Evolutionary conservation across 2,797 vertebrate species (phyloP).

Genomic region (Saxicola maurus): DNA sequence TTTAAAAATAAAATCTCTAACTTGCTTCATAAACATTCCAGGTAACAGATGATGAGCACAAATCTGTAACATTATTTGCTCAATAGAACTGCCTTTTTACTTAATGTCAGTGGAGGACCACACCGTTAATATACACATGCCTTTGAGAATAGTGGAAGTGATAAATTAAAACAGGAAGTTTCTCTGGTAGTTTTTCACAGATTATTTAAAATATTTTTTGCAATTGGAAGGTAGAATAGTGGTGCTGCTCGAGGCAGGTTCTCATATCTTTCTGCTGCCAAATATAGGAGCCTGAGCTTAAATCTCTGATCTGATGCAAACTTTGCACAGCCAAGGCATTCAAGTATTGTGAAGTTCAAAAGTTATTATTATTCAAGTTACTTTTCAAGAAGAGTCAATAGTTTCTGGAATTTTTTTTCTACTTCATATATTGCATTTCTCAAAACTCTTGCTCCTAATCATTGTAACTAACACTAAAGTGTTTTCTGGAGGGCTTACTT

Average conservation of each 20-base stretch:
- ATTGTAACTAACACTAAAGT: not conserved
- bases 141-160: not conserved
- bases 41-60: not conserved
- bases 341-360: not conserved
- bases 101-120: not conserved
- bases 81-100: not conserved
- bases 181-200: not conserved
- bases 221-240: not conserved
- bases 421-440: not conserved
- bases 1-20: not conserved
- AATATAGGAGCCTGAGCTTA: not conserved
- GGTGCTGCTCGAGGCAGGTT: not conserved
- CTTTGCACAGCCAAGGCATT: not conserved
- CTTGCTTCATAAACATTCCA: not conserved
- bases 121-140: fast-evolving
- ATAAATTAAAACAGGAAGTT: not conserved
- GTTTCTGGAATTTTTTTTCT: not conserved
- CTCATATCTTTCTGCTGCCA: not conserved
- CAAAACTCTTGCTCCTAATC: not conserved
- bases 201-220: not conserved
- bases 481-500: not conserved
- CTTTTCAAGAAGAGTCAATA: not conserved
- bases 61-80: not conserved
- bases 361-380: not conserved
- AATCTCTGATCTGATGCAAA: not conserved